Base-by-base conservation (phyloP, 2,797 vertebrate genomes). In the Gymnopithys bicolor region DNA sequence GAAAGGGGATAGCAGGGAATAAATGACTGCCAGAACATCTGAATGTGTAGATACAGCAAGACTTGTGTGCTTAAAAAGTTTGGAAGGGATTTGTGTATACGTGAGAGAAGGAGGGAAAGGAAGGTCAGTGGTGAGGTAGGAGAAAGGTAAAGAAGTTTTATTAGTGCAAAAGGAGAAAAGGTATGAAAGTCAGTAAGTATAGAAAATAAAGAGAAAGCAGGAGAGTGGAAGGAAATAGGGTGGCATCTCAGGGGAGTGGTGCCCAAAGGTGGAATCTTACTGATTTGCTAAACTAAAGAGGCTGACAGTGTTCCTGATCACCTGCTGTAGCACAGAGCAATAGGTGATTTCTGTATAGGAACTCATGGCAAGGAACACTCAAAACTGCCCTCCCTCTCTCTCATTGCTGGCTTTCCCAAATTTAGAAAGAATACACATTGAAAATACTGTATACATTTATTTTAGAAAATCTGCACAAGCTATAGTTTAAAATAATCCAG, bases 361-460 rank as follows among this genome's bases (percentile, higher is more conserved):
- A 33, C 62, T 81, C 37, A 17, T 73, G 69, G 69, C 66, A 43
- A 37, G 7, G 62, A 81, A 5, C 56, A 22, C 30, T 69, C 52
- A 13, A 4, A 71, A 28, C 41, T 27, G 32, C 33, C 56, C 14
- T 41, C 10, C 46, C 81, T 78, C 22, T 25, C 17, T 33, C n/a
- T 51, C 19, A 2, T 7, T 49, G n/a, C 76, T 52, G 48, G 16
- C 41, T 37, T 10, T 52, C n/a, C 35, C 0, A 0, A 10, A 6
- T 81, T 76, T 76, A 33, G 46, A 58, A 51, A 62, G 52, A 76
- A 66, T 19, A 24, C 6, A 19, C 13, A 17, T 19, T 32, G 71
- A 62, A 66, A 24, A 30, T 18, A 39, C 16, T 76, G 27, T 45
- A 39, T 67, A 45, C 7, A 70, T 76, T 48, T 68, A 35, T 80